Evolutionary conservation across 2,888 invertebrate species (phyloP).

Genomic region (Caenorhabditis sp.): DNA sequence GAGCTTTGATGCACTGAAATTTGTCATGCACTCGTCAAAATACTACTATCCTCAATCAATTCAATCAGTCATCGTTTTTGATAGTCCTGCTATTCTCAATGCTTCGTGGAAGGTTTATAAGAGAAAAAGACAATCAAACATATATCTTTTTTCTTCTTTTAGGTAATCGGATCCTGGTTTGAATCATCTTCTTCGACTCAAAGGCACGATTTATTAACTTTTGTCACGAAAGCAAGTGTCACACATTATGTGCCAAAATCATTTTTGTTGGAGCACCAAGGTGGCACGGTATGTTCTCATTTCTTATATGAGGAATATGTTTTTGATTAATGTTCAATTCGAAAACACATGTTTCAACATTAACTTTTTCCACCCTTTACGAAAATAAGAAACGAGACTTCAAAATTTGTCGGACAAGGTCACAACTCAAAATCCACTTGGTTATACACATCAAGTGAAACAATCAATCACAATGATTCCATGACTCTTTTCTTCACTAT

Average conservation of each 20-base stretch:
- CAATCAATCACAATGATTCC: slow-evolving; percentile 16
- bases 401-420: too few species aligned
- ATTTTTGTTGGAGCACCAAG: slow-evolving; percentile 54
- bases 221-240: slow-evolving; percentile 47
- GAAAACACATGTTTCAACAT: too few species aligned
- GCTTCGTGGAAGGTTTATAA: slow-evolving; percentile 61
- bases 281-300: slow-evolving; percentile 60
- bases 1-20: slow-evolving; percentile 66
- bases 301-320: too few species aligned
- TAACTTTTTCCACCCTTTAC: too few species aligned
- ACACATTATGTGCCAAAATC: slow-evolving; percentile 51
- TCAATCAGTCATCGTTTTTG: slow-evolving; percentile 57
- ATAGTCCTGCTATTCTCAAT: slow-evolving; percentile 59
- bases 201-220: slow-evolving; percentile 37
- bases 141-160: slow-evolving; percentile 8
- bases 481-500: slow-evolving; percentile 24
- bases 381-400: too few species aligned
- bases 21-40: slow-evolving; percentile 62
- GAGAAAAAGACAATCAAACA: background rate
- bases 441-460: background rate
- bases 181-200: slow-evolving; percentile 41
- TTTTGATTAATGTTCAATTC: too few species aligned
- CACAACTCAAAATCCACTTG: too few species aligned
- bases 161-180: slow-evolving; percentile 58
- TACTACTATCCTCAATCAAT: slow-evolving; percentile 64